Evolutionary conservation across 2,113 vertebrate genomes (phyloP), one percentile per base, ranked within the genome.

Genomic region (Indicator maculatus): DNA sequence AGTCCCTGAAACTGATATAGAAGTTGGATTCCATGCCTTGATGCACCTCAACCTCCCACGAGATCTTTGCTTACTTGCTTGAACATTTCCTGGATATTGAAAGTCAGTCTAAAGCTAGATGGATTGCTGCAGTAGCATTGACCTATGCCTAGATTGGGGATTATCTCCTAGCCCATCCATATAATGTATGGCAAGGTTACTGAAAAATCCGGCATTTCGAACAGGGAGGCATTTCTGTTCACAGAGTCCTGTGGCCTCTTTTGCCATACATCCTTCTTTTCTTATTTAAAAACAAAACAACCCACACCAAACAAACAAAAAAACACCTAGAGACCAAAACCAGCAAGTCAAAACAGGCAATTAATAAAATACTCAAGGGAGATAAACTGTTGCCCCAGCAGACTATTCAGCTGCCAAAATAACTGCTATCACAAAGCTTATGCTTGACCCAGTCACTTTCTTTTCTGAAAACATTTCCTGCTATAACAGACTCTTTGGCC

Each of bases 381-480:
- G 76, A 72, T 83, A 47, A 92, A 65, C 50, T 76, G 80, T 33
- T 17, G 79, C 58, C 72, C 74, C 39, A 12, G 12, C 50, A 64
- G 33, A 56, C 39, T 73, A 9, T 78, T 88, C 53, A 80, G 55
- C 83, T 95, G 71, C 55, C 65, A 88, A 56, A 69, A 65, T 64
- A 88, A 69, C 50, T 83, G 58, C 59, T 86, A 61, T 77, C 0
- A 0, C 76, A 77, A 86, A 88, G 59, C 45, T 77, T 92, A 65
- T 86, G 84, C 52, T 44, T 65, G 89, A 92, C 93, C 78, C 60
- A 65, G 70, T 65, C 73, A 86, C 84, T 90, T 92, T 69, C 73
- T 95, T 69, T 86, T 95, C 88, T 90, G 83, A 90, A 92, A 95
- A 93, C 69, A 83, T 60, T 96, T 95, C 92, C 80, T 86, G 81